Conservation (phyloP, 2,888 invertebrate species). For the Lasioglossum marginatum region DNA sequence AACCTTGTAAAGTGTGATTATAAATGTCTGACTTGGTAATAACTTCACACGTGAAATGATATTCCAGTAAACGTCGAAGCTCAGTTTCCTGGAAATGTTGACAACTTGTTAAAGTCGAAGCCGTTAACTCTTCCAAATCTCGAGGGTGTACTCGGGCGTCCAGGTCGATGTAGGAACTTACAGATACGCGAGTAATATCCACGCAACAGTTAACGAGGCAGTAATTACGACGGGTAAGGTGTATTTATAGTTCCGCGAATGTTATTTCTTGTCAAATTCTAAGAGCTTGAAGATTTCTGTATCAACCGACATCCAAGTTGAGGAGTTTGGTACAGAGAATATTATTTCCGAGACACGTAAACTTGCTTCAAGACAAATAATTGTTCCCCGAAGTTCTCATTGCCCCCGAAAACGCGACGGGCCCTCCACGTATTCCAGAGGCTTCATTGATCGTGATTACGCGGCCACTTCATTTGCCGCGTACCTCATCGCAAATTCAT, state of each 20-base stretch:
- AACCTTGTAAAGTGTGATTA: not conserved
- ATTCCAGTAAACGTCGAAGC: not conserved
- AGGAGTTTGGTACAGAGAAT: not conserved
- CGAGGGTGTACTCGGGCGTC: not conserved
- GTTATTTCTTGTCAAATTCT: not conserved
- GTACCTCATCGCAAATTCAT: conserved; percentile 62
- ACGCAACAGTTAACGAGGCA: not conserved
- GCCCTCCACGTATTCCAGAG: not conserved
- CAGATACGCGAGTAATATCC: not conserved
- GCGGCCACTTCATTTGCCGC: conserved; percentile 59
- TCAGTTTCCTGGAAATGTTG: not conserved
- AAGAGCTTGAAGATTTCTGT: not conserved
- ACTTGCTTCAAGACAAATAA: not conserved
- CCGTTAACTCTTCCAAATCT: not conserved
- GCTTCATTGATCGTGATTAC: conserved; percentile 64
- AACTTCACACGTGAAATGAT: not conserved
- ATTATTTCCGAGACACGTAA: conserved; percentile 15
- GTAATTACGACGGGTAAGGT: not conserved
- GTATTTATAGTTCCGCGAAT: conserved; percentile 7
- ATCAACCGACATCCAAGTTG: conserved; percentile 1
- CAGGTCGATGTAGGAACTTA: not conserved
- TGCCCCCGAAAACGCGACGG: not conserved
- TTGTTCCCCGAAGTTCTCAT: conserved; percentile 11
- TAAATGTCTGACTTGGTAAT: not conserved
- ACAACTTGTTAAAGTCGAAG: not conserved